Conservation (phyloP, 2,797 vertebrate genomes). For the Dromococcyx pavoninus region DNA sequence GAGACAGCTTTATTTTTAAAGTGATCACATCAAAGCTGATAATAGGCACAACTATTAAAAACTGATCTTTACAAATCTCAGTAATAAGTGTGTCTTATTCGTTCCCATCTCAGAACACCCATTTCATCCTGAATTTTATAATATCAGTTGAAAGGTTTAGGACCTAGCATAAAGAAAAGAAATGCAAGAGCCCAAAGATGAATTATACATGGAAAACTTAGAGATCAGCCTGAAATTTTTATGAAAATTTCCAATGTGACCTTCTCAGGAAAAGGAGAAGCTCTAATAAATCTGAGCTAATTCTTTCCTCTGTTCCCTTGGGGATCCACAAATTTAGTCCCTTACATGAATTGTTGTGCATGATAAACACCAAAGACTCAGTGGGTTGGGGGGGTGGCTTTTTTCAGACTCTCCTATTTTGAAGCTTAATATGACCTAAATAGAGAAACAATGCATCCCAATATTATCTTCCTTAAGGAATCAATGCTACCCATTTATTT, state of each 20-base stretch:
- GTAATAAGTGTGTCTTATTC: not conserved
- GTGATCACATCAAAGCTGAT: not conserved
- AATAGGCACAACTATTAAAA: not conserved
- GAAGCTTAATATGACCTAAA: not conserved
- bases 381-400: not conserved
- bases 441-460: not conserved
- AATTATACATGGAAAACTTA: constrained; percentile 68
- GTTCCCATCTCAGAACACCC: constrained; percentile 9
- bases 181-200: constrained; percentile 46
- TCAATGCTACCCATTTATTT: not conserved
- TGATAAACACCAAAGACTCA: not conserved
- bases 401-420: not conserved
- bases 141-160: constrained; percentile 67
- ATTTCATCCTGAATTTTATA: constrained; percentile 46
- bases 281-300: constrained; percentile 19
- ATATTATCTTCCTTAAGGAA: not conserved
- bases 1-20: not conserved
- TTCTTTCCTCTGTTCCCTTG: not conserved
- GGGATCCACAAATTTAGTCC: not conserved
- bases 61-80: constrained; percentile 40
- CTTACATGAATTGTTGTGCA: not conserved
- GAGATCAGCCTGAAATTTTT: constrained; percentile 4
- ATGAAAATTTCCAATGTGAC: constrained; percentile 50
- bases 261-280: constrained; percentile 32
- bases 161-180: constrained; percentile 49